phyloP scores from a whole-genome alignment of 2,888 invertebrate species.

The Melitaea athalia region DNA sequence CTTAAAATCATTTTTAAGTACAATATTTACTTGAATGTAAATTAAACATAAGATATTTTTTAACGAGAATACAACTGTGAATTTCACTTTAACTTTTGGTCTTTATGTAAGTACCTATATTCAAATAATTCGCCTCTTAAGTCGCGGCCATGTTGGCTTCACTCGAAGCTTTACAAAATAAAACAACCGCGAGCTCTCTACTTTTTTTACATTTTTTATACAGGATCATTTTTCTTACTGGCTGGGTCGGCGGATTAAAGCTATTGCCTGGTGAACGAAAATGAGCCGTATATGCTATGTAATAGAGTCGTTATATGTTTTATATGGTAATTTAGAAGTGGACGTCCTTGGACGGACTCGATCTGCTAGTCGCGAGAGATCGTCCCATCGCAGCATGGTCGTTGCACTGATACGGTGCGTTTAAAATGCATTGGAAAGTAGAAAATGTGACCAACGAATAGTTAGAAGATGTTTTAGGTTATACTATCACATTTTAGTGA shows the following conservation, averaged over 20 bases:
- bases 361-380: slow-evolving; percentile 80
- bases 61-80: no score
- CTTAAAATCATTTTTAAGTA: no score
- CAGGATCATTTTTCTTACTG: slow-evolving; percentile 82
- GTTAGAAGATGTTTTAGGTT: slow-evolving; percentile 38
- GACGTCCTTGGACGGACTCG: slow-evolving; percentile 82
- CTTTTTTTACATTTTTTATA: slow-evolving; percentile 76
- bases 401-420: slow-evolving; percentile 79
- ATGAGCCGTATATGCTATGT: slow-evolving; percentile 45
- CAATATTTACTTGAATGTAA: no score
- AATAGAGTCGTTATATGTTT: slow-evolving; percentile 53
- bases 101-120: slow-evolving; percentile 52
- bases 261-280: slow-evolving; percentile 46
- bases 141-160: slow-evolving; percentile 76
- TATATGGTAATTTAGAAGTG: slow-evolving; percentile 64
- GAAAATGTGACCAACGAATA: slow-evolving; percentile 68
- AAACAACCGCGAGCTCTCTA: slow-evolving; percentile 72
- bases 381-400: slow-evolving; percentile 77
- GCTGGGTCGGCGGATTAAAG: slow-evolving; percentile 67
- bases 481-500: no score
- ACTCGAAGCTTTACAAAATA: slow-evolving; percentile 68
- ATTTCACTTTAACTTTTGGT: neutral
- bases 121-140: slow-evolving; percentile 72
- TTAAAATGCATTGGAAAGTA: slow-evolving; percentile 81
- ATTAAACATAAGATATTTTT: no score